phyloP scores from a whole-genome alignment of 2,113 vertebrate genomes.

The Elaphurus davidianus region DNA sequence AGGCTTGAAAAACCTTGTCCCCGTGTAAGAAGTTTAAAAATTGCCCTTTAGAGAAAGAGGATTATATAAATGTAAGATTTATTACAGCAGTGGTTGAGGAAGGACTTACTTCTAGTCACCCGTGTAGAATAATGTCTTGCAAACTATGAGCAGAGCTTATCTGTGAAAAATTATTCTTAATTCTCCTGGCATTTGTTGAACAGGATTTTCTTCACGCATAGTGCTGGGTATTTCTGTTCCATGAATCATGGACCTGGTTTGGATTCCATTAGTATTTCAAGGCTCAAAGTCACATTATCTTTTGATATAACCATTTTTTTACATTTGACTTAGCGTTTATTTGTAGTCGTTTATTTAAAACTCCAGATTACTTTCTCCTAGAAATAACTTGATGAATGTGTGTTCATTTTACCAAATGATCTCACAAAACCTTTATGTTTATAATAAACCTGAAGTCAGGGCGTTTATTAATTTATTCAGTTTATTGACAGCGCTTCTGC shows the following conservation, averaged over 20 bases:
- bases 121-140: background rate
- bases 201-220: background rate
- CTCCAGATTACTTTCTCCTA: background rate
- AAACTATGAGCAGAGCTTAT: background rate
- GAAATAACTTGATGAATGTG: background rate
- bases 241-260: background rate
- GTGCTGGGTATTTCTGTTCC: background rate
- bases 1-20: background rate
- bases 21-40: background rate
- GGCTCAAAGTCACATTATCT: background rate
- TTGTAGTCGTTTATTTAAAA: background rate
- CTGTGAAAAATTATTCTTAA: background rate
- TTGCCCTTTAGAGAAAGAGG: background rate
- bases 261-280: background rate
- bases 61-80: background rate
- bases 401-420: background rate
- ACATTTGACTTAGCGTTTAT: background rate
- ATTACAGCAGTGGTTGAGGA: background rate
- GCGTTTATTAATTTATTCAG: background rate
- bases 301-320: background rate
- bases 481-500: background rate
- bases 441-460: background rate
- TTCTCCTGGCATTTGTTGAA: background rate
- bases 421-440: background rate
- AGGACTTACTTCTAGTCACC: background rate